Base-by-base conservation (phyloP, 2,888 invertebrate species). In the Apamea anceps region DNA sequence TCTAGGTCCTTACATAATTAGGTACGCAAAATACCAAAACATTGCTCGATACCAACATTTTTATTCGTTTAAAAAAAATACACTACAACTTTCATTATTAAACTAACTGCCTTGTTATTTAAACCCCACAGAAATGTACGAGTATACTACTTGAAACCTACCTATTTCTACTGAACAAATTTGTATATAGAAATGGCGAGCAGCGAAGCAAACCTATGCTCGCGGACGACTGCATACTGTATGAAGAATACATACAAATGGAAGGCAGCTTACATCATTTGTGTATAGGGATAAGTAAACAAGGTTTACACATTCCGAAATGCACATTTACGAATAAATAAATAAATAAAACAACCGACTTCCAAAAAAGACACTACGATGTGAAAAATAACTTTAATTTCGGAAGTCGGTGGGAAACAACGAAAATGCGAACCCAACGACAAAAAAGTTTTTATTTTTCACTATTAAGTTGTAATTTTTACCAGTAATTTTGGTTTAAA, bases 191-290 rank as follows among this genome's bases (percentile, higher is more conserved):
- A 81, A 65, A 71, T 32, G 21, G 62, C 32, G 32, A 32, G 70
- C 70, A 66, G 42, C 18, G 42, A 75, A 81, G 81, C 70, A 71
- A 71, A 51, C 60, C 60, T 60, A 42, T 57, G 81, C 60, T 51
- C 51, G 32, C 62, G 54, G 45, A 32, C 37, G 81, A 74, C 37
- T 15, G 65, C 37, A 48, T 48, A 28, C 70, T 65, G 48, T 60
- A 48, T 71, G 74, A 81, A 71, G 65, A 81, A 70, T 75, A 81
- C 42, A 81, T 81, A 81, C 42, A 81, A 74, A 21, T 63, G 15
- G 21, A 65, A 65, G 28, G 18, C 57, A 65, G 28, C 63, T 67
- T 13, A 28, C 3, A 67, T 42, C 63, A 42, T 48, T 21, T 57
- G 42, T 63, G 45, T 18, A 51, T 18, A 51, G 28, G 32, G 28